phyloP scores from a whole-genome alignment of 2,797 vertebrate species.

The Rhynchotus rufescens region DNA sequence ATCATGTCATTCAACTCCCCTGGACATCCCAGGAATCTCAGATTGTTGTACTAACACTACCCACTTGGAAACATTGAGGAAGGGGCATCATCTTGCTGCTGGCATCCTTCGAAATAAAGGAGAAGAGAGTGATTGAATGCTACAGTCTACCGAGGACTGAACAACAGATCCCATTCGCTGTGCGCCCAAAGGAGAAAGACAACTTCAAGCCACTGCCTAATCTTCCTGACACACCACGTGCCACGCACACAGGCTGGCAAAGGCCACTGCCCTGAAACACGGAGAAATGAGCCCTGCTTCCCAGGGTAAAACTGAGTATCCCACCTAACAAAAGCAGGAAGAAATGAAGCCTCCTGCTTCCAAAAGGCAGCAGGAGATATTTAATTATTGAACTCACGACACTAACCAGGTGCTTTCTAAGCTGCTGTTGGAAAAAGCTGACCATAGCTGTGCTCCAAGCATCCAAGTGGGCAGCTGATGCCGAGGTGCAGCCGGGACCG shows the following conservation, averaged over 20 bases:
- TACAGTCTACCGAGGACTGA: background rate
- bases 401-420: background rate
- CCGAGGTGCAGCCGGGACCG: no score
- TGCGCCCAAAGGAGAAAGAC: background rate
- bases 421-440: background rate
- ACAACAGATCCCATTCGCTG: background rate
- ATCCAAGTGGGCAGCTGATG: background rate
- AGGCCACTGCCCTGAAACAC: background rate
- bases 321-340: fast-evolving
- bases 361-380: fast-evolving
- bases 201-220: background rate
- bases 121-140: background rate
- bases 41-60: background rate
- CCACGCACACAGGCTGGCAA: background rate
- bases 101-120: background rate
- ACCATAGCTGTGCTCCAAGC: background rate
- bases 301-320: background rate
- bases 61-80: fast-evolving
- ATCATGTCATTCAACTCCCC: background rate
- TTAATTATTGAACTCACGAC: background rate
- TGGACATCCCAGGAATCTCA: background rate
- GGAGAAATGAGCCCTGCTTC: background rate
- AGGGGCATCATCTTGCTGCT: background rate
- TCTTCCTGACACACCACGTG: background rate
- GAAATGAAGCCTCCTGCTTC: background rate